Evolutionary conservation across 2,113 vertebrate species (phyloP), one percentile per base, ranked within the genome.

Genomic region (Myotis lucifugus): DNA sequence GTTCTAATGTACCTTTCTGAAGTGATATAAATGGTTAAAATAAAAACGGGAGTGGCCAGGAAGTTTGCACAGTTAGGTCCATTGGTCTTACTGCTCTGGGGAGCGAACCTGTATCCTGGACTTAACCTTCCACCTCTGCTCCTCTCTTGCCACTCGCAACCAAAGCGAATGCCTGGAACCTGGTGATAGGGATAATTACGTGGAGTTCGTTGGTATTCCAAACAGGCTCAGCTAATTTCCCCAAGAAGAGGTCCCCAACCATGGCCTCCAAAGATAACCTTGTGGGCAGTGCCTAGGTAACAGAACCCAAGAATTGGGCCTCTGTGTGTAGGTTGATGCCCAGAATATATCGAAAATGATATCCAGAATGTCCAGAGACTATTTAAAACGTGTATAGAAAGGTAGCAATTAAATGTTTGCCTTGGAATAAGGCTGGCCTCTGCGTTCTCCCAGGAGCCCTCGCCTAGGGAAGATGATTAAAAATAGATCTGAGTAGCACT

Each of bases 401-500:
- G 95, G 95, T 96, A 96, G 83, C 83, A 76, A 82, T 91, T 91
- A 91, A 69, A 56, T 97, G 94, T 95, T 94, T 97, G 82, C 95
- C 78, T 97, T 97, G 79, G 96, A 97, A 93, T 96, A 95, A 91
- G 74, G 69, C 59, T 93, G 88, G 90, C 88, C 88, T 95, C 81
- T 92, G 46, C 13, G 8, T 78, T 95, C 95, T 96, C 93, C 81
- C 93, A 91, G 94, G 94, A 97, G 91, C 93, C 77, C 40, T 90
- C 59, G 94, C 83, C 93, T 88, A 69, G 95, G 97, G 96, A 97
- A 91, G 95, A 95, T 91, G 97, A 97, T 97, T 98, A 97, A 97
- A 98, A 98, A 98, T 97, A 98, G 96, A 95, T 95, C 97, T 95
- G 96, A 97, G 96, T 78, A 96, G 97, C 87, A 94, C 96, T 95